phyloP scores from a whole-genome alignment of 1,140 invertebrate species.

The Danaus melanippus region DNA sequence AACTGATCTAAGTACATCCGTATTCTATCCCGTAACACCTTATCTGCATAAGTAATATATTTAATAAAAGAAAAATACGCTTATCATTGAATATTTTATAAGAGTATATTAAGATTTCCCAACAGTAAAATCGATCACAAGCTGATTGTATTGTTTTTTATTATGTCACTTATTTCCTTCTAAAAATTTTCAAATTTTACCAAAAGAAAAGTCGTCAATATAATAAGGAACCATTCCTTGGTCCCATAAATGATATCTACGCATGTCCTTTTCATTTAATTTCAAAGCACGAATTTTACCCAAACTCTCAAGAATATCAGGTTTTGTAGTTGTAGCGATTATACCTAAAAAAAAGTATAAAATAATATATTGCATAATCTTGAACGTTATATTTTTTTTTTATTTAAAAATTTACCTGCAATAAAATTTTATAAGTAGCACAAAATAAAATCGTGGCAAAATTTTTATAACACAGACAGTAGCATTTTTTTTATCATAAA shows the following conservation, averaged over 20 bases:
- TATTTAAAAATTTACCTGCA: no score
- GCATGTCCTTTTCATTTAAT: conserved; percentile 31
- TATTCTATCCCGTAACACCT: conserved; percentile 45
- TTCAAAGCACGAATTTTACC: conserved; percentile 25
- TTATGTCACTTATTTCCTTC: no score
- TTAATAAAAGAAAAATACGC: conserved; percentile 6
- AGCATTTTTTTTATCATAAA: no score
- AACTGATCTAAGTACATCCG: conserved; percentile 30
- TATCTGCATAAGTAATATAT: conserved; percentile 28
- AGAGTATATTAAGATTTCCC: neutral
- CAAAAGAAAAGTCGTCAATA: conserved; percentile 48
- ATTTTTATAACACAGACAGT: no score
- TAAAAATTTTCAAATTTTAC: conserved; percentile 18
- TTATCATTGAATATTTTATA: neutral
- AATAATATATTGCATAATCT: no score
- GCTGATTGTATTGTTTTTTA: no score
- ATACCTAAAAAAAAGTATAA: no score
- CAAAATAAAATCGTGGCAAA: no score
- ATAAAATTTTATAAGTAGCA: no score
- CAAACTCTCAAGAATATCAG: no score
- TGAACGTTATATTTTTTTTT: no score
- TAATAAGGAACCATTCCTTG: conserved; percentile 43
- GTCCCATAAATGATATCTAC: conserved; percentile 45
- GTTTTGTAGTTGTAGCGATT: no score
- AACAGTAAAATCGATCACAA: neutral